Conservation (phyloP, 2,888 invertebrate species). For the Drosophila anomelani region DNA sequence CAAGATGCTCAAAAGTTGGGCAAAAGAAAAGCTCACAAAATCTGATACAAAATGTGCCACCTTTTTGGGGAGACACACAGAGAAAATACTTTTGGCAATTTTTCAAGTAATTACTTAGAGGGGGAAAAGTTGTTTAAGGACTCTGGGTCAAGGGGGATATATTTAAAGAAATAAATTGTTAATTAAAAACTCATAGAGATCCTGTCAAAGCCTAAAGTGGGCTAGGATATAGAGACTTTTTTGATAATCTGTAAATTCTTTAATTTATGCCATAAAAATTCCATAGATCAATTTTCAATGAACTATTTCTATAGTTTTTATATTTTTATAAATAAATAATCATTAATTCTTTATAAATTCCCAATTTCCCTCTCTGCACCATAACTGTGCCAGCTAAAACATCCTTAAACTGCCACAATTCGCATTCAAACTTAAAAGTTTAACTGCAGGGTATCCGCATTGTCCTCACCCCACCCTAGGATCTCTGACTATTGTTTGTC, state of each 20-base stretch:
- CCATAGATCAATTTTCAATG: accelerated
- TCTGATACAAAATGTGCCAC: conserved; percentile 14
- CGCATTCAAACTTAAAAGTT: conserved; percentile 8
- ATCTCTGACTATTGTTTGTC: conserved; percentile 29
- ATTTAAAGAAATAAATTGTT: neutral
- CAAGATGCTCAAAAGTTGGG: conserved; percentile 51
- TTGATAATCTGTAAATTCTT: neutral
- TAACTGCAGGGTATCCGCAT: conserved; percentile 7
- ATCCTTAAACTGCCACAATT: conserved; percentile 2
- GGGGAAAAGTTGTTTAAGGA: too few species aligned
- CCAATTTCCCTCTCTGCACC: neutral
- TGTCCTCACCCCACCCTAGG: neutral
- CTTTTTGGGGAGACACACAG: conserved; percentile 2
- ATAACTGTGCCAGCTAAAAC: conserved; percentile 7
- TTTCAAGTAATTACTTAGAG: neutral
- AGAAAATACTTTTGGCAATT: neutral
- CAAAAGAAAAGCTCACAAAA: conserved; percentile 6
- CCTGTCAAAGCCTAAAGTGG: too few species aligned
- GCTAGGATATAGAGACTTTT: too few species aligned
- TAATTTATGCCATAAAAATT: neutral
- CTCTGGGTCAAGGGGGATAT: neutral
- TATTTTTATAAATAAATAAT: neutral
- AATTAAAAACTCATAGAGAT: neutral
- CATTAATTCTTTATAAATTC: too few species aligned
- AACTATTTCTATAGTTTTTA: too few species aligned